These are phyloP conservation scores for Calycopis cecrops DNA, from an alignment of 1,140 invertebrate species.

Conservation along the genomic window DNA sequence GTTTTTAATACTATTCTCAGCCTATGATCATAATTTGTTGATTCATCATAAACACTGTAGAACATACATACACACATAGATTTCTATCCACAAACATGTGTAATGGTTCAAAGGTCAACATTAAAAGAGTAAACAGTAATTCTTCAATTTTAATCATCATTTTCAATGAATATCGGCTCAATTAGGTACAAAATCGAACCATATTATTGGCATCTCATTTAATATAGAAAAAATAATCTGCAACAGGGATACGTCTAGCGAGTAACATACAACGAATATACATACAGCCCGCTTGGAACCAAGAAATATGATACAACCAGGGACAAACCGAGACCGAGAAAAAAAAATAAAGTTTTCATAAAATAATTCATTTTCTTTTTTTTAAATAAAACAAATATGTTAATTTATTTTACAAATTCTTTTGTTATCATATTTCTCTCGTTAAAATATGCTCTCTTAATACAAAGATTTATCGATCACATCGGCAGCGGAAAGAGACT, in stretches of 20 bases:
- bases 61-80: too few species aligned
- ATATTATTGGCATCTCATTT: slow-evolving; percentile 59
- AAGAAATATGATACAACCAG: slow-evolving; percentile 54
- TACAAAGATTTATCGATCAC: slow-evolving; percentile 73
- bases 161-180: slow-evolving; percentile 55
- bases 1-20: too few species aligned
- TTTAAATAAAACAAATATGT: slow-evolving; percentile 74
- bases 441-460: slow-evolving; percentile 71
- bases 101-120: slow-evolving; percentile 28
- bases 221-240: slow-evolving; percentile 66
- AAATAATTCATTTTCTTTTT: slow-evolving; percentile 41
- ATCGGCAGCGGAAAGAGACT: slow-evolving; percentile 59
- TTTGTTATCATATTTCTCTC: slow-evolving; percentile 74
- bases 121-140: slow-evolving; percentile 58
- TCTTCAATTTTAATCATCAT: slow-evolving; percentile 61
- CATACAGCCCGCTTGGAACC: slow-evolving; percentile 40
- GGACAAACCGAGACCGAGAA: slow-evolving; percentile 31
- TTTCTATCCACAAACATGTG: not conserved
- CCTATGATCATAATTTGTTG: too few species aligned
- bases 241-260: slow-evolving; percentile 57
- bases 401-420: slow-evolving; percentile 75
- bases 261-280: slow-evolving; percentile 63
- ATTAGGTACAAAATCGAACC: slow-evolving; percentile 67
- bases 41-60: too few species aligned
- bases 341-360: slow-evolving; percentile 29